Base-by-base conservation (phyloP, 1,140 invertebrate species). In the Drosophila hydei region DNA sequence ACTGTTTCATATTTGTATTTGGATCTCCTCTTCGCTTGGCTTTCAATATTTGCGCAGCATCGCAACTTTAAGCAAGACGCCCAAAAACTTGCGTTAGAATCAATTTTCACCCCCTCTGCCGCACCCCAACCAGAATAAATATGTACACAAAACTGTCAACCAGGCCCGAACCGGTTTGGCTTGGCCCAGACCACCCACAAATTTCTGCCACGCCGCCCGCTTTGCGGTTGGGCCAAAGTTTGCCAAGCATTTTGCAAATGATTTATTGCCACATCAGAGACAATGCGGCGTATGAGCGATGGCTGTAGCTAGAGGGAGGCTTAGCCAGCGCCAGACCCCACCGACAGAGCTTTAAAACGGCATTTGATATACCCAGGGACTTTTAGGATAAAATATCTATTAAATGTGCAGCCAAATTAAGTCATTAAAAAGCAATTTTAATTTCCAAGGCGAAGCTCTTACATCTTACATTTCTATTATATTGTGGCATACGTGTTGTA, bases 361-460 rank as follows among this genome's bases (percentile, higher is more conserved):
- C 62, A 80, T 87, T 87, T 85, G 71, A 85, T 85, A 76, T 58
- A 85, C 56, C 50, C 38, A 54, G 48, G 40, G n/a, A 40, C 27
- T 56, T 33, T 33, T 33, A 14, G 38, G 55, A 23, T 19, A 9
- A 27, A 72, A 67, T 52, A 72, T 75, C 73, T 58, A 83, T 84
- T 84, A 84, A 84, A 84, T 73, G 72, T 56, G 58, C 48, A 45
- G 61, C 16, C 73, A 87, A 87, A 87, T 87, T 87, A 87, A 87
- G 75, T 88, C 78, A 87, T 87, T 87, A 87, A 87, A 87, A 75
- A 87, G 42, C 74, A 63, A 76, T 79, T 75, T 79, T 58, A 65
- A 50, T 65, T 63, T 70, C 43, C 27, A 65, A 33, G 30, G 45
- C 43, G 21, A 47, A 12, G 33, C 43, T 27, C 23, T 23, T 3